Base-by-base conservation (phyloP, 2,888 invertebrate species). In the Didymodactylos carnosus region DNA sequence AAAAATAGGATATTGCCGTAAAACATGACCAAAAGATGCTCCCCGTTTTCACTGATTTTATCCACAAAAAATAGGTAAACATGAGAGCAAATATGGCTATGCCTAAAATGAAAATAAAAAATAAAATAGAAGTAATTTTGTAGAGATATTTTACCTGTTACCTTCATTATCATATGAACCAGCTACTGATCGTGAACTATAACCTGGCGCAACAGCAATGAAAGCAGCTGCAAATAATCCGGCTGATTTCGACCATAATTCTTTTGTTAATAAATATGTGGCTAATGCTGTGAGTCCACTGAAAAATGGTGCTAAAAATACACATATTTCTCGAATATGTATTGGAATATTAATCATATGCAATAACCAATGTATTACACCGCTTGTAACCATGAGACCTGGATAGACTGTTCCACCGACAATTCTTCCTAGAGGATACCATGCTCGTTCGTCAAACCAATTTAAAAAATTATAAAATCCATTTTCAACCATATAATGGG, bases 381-480 rank as follows among this genome's bases (percentile, higher is more conserved):
- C 98, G 13, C 97, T 98, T 43, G 98, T 99, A 77, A 99, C 88
- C 98, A 98, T 99, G 76, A 98, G 87, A 49, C n/a, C 70, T 16
- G 62, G 75, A 72, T 74, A 74, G 80, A 86, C 97, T 0, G 98
- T 98, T 76, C 98, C 98, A 69, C 98, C 98, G 49, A 98, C 98
- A 79, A 99, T 99, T 78, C 98, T 88, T 0, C 98, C 94, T 73
- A 98, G 85, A 0, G 98, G 98, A 83, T 98, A 99, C 98, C 98
- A 99, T 72, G 98, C 98, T 79, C 97, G 87, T 82, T 99, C 98
- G 84, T 98, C 98, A 83, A 99, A 99, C 98, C 98, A 99, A 84
- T 99, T 99, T 77, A 98, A 86, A 84, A 99, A 98, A 83, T 97
- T 92, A 85, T 99, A 99, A 85, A 93, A 99, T 41, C 95, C 97